A percentile compares a stretch with the other conserved stretches of the same genome.
These are phyloP conservation scores for Papilio aristodemus DNA, from an alignment of 1,140 invertebrate species.

Conservation along the genomic window DNA sequence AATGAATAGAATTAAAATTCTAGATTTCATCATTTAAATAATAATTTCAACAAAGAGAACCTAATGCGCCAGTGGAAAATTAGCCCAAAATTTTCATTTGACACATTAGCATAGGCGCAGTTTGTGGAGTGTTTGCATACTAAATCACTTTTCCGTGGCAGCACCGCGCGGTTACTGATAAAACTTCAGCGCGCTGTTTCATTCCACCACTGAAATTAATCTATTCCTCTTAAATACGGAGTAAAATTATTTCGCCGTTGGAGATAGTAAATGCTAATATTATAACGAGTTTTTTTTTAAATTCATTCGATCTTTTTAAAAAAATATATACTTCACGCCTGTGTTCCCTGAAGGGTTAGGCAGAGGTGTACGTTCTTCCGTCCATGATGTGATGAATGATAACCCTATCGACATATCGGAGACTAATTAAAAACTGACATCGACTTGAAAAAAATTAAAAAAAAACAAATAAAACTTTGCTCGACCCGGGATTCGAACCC, in stretches of 20 bases:
- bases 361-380: too few relatives aligned
- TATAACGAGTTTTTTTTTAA: background rate
- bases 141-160: conserved; percentile 9
- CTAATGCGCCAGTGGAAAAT: conserved; percentile 4
- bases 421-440: too few relatives aligned
- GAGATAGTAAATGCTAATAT: background rate
- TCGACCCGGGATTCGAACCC: too few relatives aligned
- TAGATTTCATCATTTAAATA: background rate
- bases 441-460: too few relatives aligned
- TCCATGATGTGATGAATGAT: too few relatives aligned
- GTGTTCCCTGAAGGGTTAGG: too few relatives aligned
- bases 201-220: conserved; percentile 7
- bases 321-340: too few relatives aligned
- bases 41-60: background rate
- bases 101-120: conserved; percentile 15
- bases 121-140: conserved; percentile 11
- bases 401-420: too few relatives aligned
- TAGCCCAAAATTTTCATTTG: conserved; percentile 3
- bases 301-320: too few relatives aligned
- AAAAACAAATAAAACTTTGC: too few relatives aligned
- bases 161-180: background rate
- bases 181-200: background rate
- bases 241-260: background rate
- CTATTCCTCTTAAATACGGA: background rate
- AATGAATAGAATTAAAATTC: too few relatives aligned